Percentiles rank a stretch among this genome's conserved stretches.
Evolutionary conservation across 1,140 invertebrate genomes (phyloP).

Genomic region (Drosophila mayri): DNA sequence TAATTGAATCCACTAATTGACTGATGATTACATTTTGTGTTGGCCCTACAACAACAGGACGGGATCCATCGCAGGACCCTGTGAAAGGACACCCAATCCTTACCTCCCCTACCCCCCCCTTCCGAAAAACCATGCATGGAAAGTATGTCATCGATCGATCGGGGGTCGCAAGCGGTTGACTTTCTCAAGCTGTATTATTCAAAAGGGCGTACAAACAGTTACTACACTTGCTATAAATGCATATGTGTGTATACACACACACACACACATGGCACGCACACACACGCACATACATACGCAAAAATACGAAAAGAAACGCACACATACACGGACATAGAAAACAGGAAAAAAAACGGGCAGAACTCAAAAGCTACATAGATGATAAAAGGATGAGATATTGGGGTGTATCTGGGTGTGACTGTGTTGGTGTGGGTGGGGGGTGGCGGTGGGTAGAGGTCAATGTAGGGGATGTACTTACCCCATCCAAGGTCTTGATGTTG

Average conservation of each 20-base stretch:
- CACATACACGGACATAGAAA: slow-evolving; percentile 40
- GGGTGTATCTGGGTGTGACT: slow-evolving; percentile 1
- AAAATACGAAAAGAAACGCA: slow-evolving; percentile 38
- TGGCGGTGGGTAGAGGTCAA: slow-evolving; percentile 1
- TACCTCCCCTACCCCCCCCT: neutral
- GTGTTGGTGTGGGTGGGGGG: neutral
- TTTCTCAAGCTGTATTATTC: slow-evolving; percentile 81
- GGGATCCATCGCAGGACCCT: slow-evolving; percentile 8
- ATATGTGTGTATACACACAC: slow-evolving; percentile 25
- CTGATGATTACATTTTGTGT: slow-evolving; percentile 83
- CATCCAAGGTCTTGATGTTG: slow-evolving; percentile 98
- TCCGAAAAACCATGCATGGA: slow-evolving; percentile 34
- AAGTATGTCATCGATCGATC: slow-evolving; percentile 77
- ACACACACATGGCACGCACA: slow-evolving; percentile 30
- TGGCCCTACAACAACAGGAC: slow-evolving; percentile 66
- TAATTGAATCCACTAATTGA: slow-evolving; percentile 84
- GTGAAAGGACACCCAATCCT: neutral
- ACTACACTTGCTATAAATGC: slow-evolving; percentile 28
- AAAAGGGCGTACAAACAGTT: slow-evolving; percentile 49
- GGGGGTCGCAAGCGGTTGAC: slow-evolving; percentile 63
- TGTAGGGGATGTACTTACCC: slow-evolving; percentile 91
- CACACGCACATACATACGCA: slow-evolving; percentile 35
- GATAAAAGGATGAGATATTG: slow-evolving; percentile 16
- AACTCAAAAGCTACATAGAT: slow-evolving; percentile 59
- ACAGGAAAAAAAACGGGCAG: slow-evolving; percentile 61